phyloP scores from a whole-genome alignment of 2,888 invertebrate species.

The Oscheius onirici region DNA sequence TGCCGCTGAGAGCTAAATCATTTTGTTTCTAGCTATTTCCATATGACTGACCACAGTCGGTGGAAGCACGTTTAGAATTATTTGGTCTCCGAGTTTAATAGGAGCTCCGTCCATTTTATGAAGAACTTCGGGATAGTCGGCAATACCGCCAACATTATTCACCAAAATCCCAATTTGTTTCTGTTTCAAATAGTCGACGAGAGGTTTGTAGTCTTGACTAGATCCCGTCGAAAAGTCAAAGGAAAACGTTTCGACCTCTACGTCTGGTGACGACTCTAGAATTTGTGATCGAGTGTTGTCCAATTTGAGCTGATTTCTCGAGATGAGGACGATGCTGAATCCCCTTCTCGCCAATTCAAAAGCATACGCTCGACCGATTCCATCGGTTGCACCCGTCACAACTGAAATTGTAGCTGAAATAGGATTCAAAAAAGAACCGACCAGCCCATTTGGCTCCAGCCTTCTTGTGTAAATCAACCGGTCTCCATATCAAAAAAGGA shows the following conservation, averaged over 20 bases:
- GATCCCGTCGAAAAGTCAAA: slow-evolving; percentile 62
- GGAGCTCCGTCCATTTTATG: slow-evolving; percentile 66
- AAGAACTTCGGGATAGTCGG: slow-evolving; percentile 37
- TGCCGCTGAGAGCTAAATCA: slow-evolving; percentile 85
- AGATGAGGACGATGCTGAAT: slow-evolving; percentile 68
- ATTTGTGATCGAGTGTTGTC: slow-evolving; percentile 66
- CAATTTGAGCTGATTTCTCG: slow-evolving; percentile 66
- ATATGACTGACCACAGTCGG: slow-evolving; percentile 77
- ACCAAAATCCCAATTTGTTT: slow-evolving; percentile 54
- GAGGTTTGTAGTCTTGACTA: slow-evolving; percentile 57
- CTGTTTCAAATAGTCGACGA: slow-evolving; percentile 60
- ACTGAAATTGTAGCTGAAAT: too few relatives aligned
- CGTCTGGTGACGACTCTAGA: slow-evolving; percentile 28
- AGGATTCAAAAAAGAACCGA: slow-evolving; percentile 19
- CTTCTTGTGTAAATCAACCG: slow-evolving; percentile 61
- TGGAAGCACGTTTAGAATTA: slow-evolving; percentile 83
- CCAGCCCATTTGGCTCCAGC: slow-evolving; percentile 69
- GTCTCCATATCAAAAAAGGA: slow-evolving; percentile 55
- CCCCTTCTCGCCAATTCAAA: slow-evolving; percentile 65
- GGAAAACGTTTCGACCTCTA: slow-evolving; percentile 61
- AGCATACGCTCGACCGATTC: slow-evolving; percentile 71
- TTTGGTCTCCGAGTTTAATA: slow-evolving; percentile 74
- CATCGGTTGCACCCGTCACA: slow-evolving; percentile 71
- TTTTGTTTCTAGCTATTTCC: too few relatives aligned
- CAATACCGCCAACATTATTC: background rate